Evolutionary conservation across 2,888 invertebrate species (phyloP), one percentile per base, ranked within the genome.

Genomic region (Drosophila tripunctata): DNA sequence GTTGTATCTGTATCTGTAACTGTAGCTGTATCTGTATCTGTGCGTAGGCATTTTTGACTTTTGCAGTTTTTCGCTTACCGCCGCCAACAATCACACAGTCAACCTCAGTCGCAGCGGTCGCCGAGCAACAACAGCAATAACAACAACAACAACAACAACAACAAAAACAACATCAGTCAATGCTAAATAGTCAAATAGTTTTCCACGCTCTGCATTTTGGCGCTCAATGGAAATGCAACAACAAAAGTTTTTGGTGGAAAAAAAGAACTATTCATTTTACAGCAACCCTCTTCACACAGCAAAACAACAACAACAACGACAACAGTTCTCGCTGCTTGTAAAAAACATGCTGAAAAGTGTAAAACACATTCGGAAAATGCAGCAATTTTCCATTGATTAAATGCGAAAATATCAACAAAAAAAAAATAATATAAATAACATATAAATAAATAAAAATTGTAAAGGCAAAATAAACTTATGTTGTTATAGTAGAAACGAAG

Each of bases 311-410:
- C 12, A 35, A 10, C 30, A n/a, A n/a, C n/a, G n/a, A n/a, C n/a
- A n/a, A n/a, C n/a, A n/a, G n/a, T n/a, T n/a, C n/a, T n/a, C n/a
- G n/a, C n/a, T n/a, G 6, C 27, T 27, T 27, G 27, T 27, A 10
- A 27, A 27, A 27, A 27, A 27, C 69, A 76, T 67, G 67, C 40
- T 48, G 73, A 86, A 83, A 86, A 83, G 57, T 86, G 87, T 80
- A 83, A 79, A 83, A 86, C 80, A 76, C 84, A 86, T 81, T 83
- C 84, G 40, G 74, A 76, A 81, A 83, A 83, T 81, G 80, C 70
- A 66, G 64, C 78, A 67, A 83, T 62, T 68, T 75, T 57, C 64
- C 67, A 76, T 79, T 86, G 83, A 81, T 76, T 81, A 86, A 70
- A 72, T 61, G 67, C 65, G 72, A 66, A 73, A 63, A 56, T 40